A percentile compares a stretch with the other conserved stretches of the same genome.
Evolutionary conservation across 2,888 invertebrate genomes (phyloP).

Genomic region (Nebria brevicollis): DNA sequence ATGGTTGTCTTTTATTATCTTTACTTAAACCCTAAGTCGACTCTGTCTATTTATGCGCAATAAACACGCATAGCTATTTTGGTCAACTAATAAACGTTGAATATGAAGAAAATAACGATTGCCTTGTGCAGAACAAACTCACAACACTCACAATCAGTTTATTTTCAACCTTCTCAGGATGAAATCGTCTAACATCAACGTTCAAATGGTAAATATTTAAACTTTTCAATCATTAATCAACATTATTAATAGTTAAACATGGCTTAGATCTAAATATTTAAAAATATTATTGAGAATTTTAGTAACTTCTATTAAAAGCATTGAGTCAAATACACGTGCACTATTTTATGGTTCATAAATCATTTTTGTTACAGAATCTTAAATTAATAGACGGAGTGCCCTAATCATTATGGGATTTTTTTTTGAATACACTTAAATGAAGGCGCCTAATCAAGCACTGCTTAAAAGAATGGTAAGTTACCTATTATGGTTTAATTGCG

Average conservation of each 20-base stretch:
- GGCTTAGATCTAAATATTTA: not conserved
- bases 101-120: not conserved
- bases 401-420: not conserved
- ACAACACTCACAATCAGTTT: not conserved
- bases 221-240: not conserved
- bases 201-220: conserved; percentile 6
- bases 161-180: not conserved
- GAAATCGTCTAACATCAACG: not conserved
- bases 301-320: not conserved
- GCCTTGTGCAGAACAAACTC: not conserved
- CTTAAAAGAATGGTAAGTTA: not conserved
- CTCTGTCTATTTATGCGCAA: not conserved
- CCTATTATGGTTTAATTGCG: not conserved
- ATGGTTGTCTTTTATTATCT: not conserved
- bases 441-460: not conserved
- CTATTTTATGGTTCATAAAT: not conserved
- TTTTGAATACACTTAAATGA: not conserved
- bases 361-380: not conserved
- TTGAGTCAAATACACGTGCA: no score
- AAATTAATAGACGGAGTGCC: not conserved
- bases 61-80: not conserved
- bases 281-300: not conserved
- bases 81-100: not conserved
- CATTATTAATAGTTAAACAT: conserved; percentile 1
- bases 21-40: not conserved